Conservation (phyloP, 1,140 invertebrate genomes). For the Teleopsis dalmanni region DNA sequence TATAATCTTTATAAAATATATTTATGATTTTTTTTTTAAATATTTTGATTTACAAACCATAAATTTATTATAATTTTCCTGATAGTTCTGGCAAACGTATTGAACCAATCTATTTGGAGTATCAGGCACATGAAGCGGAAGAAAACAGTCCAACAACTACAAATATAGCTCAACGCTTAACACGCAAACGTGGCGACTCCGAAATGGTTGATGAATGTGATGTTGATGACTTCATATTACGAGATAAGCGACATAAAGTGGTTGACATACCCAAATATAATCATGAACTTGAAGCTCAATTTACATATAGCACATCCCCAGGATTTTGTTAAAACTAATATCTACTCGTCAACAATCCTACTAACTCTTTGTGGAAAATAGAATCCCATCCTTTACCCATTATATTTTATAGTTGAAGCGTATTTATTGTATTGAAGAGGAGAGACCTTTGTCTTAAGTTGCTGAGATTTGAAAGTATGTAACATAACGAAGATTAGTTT, state of each 20-base stretch:
- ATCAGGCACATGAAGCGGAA: constrained; percentile 33
- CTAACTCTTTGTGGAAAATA: too few relatives aligned
- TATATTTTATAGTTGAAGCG: too few relatives aligned
- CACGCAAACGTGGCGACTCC: constrained; percentile 41
- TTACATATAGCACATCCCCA: constrained; percentile 26
- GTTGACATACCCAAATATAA: constrained; percentile 22
- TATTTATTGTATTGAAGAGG: too few relatives aligned
- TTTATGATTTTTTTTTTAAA: not conserved
- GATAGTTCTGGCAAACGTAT: constrained; percentile 43
- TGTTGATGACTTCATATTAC: constrained; percentile 35
- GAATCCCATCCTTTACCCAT: too few relatives aligned
- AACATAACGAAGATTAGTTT: too few relatives aligned
- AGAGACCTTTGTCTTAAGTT: too few relatives aligned
- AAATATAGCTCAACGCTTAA: constrained; percentile 19
- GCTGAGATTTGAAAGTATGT: too few relatives aligned
- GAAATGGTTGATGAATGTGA: constrained; percentile 31
- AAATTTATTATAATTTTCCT: constrained; percentile 1
- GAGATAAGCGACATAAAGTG: constrained; percentile 34
- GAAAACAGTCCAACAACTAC: constrained; percentile 11
- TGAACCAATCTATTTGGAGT: constrained; percentile 43
- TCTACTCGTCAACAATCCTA: too few relatives aligned
- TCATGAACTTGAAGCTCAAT: constrained; percentile 31
- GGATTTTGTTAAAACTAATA: too few relatives aligned
- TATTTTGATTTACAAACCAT: not conserved
- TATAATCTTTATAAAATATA: not conserved